Evolutionary conservation across 1,140 invertebrate species (phyloP), one percentile per base, ranked within the genome.

Genomic region (Matsumurasca onukii): DNA sequence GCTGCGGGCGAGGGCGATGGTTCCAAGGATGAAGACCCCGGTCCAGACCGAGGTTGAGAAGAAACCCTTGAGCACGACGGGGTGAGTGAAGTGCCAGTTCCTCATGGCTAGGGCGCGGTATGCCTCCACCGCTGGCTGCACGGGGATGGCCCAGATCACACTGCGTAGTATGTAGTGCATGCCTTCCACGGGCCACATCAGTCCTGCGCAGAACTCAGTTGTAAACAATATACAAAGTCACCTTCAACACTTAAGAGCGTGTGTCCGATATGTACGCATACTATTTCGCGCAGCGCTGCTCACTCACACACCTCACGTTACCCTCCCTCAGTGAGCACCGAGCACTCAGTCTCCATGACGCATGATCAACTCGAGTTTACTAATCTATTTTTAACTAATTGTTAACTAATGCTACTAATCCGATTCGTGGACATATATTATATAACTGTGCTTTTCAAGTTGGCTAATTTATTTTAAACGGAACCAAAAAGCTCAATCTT

Each of bases 121-220:
- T 5, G 82, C 79, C 66, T 86, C 82, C 31, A 82, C 81, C 3
- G 84, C 81, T 55, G 83, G 79, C 2, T 86, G 87, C 72, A 86
- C 79, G 2, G 86, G 86, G 9, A 86, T 75, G 51, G 77, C 73
- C 66, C 83, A 80, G 48, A 80, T 80, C n/a, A 87, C 76, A 69
- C 82, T 80, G 55, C 77, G 75, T 34, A 88, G 74, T 71, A 79
- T 79, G 9, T 71, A 70, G 1, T 95, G 95, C 91, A 98, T 97
- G 74, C 91, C 89, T 81, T 91, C 86, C 77, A 91, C 89, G 62
- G 91, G 91, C 91, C 91, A 93, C 71, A 92, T 92, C 20, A 92
- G 94, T 31, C 94, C 89, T 85, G 74, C 13, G 72, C 69, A 71
- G 61, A 67, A 30, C n/a, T 69, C 15, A 69, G 13, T 34, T 13